phyloP scores from a whole-genome alignment of 2,888 invertebrate species.

The Cyaniris semiargus region DNA sequence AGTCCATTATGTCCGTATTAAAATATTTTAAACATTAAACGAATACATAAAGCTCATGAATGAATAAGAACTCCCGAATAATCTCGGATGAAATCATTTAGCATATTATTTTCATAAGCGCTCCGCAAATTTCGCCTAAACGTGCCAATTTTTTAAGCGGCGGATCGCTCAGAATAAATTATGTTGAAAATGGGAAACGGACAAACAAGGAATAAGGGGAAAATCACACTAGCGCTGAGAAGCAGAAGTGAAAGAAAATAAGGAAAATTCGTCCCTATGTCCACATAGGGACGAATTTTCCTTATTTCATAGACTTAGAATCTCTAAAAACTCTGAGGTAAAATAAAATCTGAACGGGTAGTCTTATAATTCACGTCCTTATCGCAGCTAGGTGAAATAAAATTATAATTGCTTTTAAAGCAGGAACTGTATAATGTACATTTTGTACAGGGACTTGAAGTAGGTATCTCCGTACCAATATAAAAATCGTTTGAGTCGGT shows the following conservation, averaged over 20 bases:
- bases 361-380: too few species aligned
- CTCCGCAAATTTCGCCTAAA: conserved; percentile 69
- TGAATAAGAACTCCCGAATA: conserved; percentile 50
- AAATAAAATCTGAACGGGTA: too few species aligned
- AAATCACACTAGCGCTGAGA: background rate
- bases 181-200: conserved; percentile 72
- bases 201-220: conserved; percentile 67
- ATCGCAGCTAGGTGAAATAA: too few species aligned
- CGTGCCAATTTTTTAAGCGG: conserved; percentile 78
- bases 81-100: conserved; percentile 74
- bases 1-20: conserved; percentile 1
- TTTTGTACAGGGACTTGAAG: too few species aligned
- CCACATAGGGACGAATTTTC: background rate
- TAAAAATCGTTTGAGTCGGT: too few species aligned
- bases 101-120: conserved; percentile 72
- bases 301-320: background rate
- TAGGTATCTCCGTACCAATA: too few species aligned
- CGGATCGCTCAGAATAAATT: conserved; percentile 76
- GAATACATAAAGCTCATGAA: conserved; percentile 10
- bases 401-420: too few species aligned
- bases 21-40: conserved; percentile 36
- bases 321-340: too few species aligned
- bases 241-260: background rate
- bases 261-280: background rate
- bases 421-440: too few species aligned